Percentiles rank a stretch among this genome's conserved stretches.
phyloP scores from a whole-genome alignment of 2,797 vertebrate genomes.

The Gambusia yucatana region DNA sequence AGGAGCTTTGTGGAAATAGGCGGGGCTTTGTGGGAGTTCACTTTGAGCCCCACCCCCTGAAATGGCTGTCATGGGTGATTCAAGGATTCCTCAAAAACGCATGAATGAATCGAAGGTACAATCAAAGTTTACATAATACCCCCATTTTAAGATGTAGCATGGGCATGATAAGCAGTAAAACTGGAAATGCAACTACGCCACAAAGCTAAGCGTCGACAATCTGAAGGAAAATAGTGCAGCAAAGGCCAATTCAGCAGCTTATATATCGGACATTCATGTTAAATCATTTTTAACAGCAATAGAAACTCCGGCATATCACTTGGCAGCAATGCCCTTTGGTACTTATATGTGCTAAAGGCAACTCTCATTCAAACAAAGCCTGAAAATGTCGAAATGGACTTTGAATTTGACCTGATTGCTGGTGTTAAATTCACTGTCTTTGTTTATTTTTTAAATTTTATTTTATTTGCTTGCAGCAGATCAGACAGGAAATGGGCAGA shows the following conservation, averaged over 20 bases:
- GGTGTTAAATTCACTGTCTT: not conserved
- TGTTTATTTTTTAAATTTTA: too few species aligned
- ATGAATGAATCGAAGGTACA: too few species aligned
- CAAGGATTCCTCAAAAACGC: too few species aligned
- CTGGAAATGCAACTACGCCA: conserved; percentile 19
- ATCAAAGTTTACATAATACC: too few species aligned
- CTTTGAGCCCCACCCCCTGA: too few species aligned
- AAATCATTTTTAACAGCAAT: conserved; percentile 22
- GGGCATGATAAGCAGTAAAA: conserved; percentile 11
- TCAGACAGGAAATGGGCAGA: too few species aligned
- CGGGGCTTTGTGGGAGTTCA: too few species aligned
- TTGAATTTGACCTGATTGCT: not conserved
- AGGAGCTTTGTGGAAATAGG: too few species aligned
- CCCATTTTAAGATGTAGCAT: not conserved
- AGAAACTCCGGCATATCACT: conserved; percentile 4
- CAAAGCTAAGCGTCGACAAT: conserved; percentile 34
- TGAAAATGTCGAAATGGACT: not conserved
- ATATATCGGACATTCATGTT: conserved; percentile 5
- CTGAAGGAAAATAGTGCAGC: conserved; percentile 12
- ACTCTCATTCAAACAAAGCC: not conserved
- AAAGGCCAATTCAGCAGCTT: conserved; percentile 16
- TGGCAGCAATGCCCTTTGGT: not conserved
- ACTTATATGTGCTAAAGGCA: not conserved
- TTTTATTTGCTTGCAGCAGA: too few species aligned
- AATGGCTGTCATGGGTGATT: too few species aligned